A percentile compares a stretch with the other conserved stretches of the same genome.
Evolutionary conservation across 1,140 invertebrate species (phyloP).

Genomic region (Bemisia tabaci): DNA sequence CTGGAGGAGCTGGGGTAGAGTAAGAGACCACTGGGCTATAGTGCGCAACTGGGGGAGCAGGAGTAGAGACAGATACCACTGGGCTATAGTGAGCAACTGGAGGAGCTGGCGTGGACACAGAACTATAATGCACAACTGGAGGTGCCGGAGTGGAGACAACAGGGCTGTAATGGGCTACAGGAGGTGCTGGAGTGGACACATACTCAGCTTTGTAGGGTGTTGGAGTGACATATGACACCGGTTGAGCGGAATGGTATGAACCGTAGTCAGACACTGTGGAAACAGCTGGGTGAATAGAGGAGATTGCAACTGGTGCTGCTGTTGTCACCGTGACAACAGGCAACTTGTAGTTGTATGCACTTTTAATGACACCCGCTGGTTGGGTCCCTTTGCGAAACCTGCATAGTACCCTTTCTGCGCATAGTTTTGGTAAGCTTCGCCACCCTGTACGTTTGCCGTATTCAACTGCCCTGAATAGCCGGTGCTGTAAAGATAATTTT

Average conservation of each 20-base stretch:
- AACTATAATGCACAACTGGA: neutral
- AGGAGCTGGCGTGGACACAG: conserved; percentile 2
- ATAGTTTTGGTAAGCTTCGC: neutral
- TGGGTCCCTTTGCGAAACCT: neutral
- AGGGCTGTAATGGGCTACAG: conserved; percentile 8
- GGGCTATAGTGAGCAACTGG: neutral
- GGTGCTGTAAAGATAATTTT: neutral
- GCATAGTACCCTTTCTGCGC: neutral
- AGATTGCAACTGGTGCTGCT: conserved; percentile 2
- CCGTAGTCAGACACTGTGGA: neutral
- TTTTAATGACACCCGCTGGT: neutral
- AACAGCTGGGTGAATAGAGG: neutral
- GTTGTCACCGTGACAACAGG: neutral
- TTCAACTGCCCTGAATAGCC: neutral
- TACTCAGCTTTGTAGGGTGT: neutral
- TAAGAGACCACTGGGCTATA: neutral
- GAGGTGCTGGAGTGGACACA: conserved; percentile 8
- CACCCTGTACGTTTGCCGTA: neutral
- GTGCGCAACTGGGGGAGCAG: neutral
- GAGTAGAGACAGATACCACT: no score
- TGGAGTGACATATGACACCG: conserved; percentile 8
- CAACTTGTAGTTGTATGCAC: neutral
- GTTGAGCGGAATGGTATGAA: neutral
- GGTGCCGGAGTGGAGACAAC: conserved; percentile 13
- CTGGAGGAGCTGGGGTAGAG: conserved; percentile 10